Evolutionary conservation across 2,888 invertebrate genomes (phyloP).

Genomic region (Amphiduros pacificus): DNA sequence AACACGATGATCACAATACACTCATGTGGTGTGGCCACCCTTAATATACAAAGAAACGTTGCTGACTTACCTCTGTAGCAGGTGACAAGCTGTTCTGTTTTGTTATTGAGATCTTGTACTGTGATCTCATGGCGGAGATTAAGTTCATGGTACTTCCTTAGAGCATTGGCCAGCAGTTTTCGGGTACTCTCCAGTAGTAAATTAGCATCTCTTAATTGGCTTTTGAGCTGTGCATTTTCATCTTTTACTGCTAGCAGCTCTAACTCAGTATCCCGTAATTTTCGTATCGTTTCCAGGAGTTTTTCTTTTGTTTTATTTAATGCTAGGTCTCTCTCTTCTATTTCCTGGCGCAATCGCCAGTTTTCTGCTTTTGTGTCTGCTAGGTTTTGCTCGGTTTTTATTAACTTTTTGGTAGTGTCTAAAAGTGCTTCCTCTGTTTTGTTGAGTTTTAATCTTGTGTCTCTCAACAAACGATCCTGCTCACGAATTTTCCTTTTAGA

Average conservation of each 20-base stretch:
- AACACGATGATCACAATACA: too few species aligned
- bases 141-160: slow-evolving; percentile 21
- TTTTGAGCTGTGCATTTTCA: background rate
- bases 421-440: slow-evolving; percentile 8
- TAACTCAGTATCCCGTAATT: background rate
- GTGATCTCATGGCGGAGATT: slow-evolving; percentile 19
- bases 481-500: slow-evolving; percentile 4
- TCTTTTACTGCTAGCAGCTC: background rate
- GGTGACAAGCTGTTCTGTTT: slow-evolving; percentile 10
- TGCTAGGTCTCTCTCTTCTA: slow-evolving; percentile 2
- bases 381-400: slow-evolving; percentile 11
- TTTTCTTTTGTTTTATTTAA: slow-evolving; percentile 11
- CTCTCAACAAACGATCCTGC: slow-evolving; percentile 7
- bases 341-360: background rate
- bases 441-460: slow-evolving; percentile 14
- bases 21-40: too few species aligned
- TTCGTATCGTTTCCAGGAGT: background rate
- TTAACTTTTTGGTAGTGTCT: slow-evolving; percentile 2
- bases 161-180: slow-evolving; percentile 10
- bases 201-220: background rate
- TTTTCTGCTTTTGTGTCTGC: background rate
- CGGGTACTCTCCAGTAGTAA: slow-evolving; percentile 7
- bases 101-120: background rate
- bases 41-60: too few species aligned
- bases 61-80: slow-evolving; percentile 25